Percentiles rank a stretch among this genome's conserved stretches.
Evolutionary conservation across 1,140 invertebrate species (phyloP).

Genomic region (Daktulosphaira vitifoliae): DNA sequence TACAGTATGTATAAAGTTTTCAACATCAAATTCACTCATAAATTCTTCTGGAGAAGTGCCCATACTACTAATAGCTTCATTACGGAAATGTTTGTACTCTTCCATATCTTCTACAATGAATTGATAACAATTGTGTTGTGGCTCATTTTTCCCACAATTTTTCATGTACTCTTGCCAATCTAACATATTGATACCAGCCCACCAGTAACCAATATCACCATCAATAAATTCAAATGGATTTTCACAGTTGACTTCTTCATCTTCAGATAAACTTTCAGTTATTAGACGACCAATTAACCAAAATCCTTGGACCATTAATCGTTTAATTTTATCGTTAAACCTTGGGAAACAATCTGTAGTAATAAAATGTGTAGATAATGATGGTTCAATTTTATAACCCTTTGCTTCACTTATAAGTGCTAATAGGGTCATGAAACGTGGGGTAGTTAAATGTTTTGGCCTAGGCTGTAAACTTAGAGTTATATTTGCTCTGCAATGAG

Average conservation of each 20-base stretch:
- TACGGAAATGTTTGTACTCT: neutral
- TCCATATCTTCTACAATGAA: constrained; percentile 3
- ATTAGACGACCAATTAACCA: constrained; percentile 34
- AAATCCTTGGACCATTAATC: constrained; percentile 32
- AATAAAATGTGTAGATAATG: constrained; percentile 11
- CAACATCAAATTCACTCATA: constrained; percentile 21
- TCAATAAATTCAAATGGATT: constrained; percentile 34
- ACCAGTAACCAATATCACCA: constrained; percentile 35
- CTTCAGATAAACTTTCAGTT: constrained; percentile 27
- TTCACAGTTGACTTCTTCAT: constrained; percentile 33
- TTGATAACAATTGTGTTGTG: neutral
- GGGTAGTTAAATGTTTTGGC: constrained; percentile 20
- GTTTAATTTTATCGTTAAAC: constrained; percentile 31
- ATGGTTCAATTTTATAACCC: constrained; percentile 24
- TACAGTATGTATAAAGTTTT: constrained; percentile 29
- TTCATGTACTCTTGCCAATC: constrained; percentile 34
- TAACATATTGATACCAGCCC: constrained; percentile 36
- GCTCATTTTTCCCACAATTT: neutral
- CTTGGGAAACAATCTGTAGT: constrained; percentile 2
- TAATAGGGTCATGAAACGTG: constrained; percentile 33
- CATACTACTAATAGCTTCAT: neutral
- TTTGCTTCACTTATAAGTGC: constrained; percentile 33
- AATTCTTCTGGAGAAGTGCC: constrained; percentile 19
- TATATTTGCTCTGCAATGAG: constrained; percentile 10
- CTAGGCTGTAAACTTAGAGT: constrained; percentile 16